phyloP scores from a whole-genome alignment of 1,140 invertebrate species.

The Zaprionus vittiger region DNA sequence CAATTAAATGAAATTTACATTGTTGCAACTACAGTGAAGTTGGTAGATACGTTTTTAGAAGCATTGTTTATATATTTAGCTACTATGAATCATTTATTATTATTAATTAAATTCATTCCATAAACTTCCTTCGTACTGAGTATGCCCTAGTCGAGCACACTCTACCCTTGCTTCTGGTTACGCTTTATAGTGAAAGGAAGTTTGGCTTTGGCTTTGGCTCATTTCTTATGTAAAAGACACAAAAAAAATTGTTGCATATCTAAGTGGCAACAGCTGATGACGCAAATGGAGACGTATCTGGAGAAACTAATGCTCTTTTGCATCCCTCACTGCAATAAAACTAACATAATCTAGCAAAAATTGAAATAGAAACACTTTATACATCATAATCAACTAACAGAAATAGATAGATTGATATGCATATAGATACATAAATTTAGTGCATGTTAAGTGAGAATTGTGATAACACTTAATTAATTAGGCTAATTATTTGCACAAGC shows the following conservation, averaged over 20 bases:
- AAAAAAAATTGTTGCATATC: constrained; percentile 36
- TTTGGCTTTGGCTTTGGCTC: constrained; percentile 28
- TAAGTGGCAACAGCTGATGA: constrained; percentile 31
- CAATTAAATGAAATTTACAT: too few relatives aligned
- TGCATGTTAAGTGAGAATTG: constrained; percentile 7
- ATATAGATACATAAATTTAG: neutral
- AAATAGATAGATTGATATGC: neutral
- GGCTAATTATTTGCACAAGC: constrained; percentile 25
- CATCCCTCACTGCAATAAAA: neutral
- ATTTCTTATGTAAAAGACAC: constrained; percentile 42
- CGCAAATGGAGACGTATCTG: constrained; percentile 15
- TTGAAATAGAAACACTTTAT: neutral
- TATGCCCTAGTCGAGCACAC: neutral
- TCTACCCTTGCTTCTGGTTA: neutral
- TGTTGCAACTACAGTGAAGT: too few relatives aligned
- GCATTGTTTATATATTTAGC: too few relatives aligned
- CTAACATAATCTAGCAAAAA: neutral
- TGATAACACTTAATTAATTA: constrained; percentile 39
- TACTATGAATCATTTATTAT: too few relatives aligned
- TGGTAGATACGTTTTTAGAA: too few relatives aligned
- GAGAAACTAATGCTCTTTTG: neutral
- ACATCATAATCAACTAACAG: neutral
- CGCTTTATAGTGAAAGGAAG: constrained; percentile 48
- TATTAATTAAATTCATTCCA: too few relatives aligned
- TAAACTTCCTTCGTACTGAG: too few relatives aligned